Evolutionary conservation across 2,113 vertebrate species (phyloP), one percentile per base, ranked within the genome.

Genomic region (Pithys albifrons): DNA sequence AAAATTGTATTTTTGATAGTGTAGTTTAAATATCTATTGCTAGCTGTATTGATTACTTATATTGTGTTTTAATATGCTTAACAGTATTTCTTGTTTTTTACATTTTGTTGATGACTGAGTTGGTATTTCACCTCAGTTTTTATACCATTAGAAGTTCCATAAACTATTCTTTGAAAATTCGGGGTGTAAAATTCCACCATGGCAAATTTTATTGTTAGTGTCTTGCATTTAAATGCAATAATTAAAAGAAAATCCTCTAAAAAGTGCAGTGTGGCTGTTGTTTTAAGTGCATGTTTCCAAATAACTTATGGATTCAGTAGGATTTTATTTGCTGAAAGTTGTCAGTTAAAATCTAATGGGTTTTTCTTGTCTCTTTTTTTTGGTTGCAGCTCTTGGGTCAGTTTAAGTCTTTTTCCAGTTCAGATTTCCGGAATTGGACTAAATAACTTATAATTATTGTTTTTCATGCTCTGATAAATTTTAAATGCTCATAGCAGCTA

Each of bases 381-480:
- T 67, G 4, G 12, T 67, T 77, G 15, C 19, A 72, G 19, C 4
- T 89, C 0, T n/a, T 64, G 82, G 24, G 24, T 91, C 51, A 65
- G 7, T 76, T 91, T 85, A 58, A 62, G 27, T 85, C 52, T 82
- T 78, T 48, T 64, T 71, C n/a, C 39, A 28, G n/a, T 88, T 90
- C 33, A 41, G 11, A 45, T 88, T 90, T 88, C 64, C 51, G 31
- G 51, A 88, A 24, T 37, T 88, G 35, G 19, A 58, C 51, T 80
- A 74, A 83, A 86, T 35, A 91, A 45, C 24, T 80, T 49, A 28
- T 37, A 84, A 65, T 74, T 64, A 14, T 39, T 89, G 80, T 78
- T 59, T 93, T 89, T 84, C 29, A 86, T 77, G 67, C 79, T 92
- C 69, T 77, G 85, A 86, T 92, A 84, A 77, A 62, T 83, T 58